Evolutionary conservation across 2,113 vertebrate species (phyloP), one percentile per base, ranked within the genome.

Genomic region (Dendropsophus ebraccatus): DNA sequence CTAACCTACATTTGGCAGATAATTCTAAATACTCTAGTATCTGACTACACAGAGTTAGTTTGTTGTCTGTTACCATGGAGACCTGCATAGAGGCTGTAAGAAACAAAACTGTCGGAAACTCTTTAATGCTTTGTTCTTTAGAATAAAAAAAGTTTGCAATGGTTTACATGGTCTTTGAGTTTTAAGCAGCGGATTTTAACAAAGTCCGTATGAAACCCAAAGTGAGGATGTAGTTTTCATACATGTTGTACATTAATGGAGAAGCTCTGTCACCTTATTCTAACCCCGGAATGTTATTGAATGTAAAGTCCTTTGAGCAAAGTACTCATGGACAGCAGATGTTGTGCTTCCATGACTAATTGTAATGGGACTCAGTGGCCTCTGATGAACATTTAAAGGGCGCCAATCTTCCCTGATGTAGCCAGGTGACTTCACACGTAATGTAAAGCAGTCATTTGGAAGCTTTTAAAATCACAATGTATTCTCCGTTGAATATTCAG

Each of bases 281-380:
- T 79, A 41, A 60, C 52, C 77, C 77, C 8, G 11, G 21, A 25
- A 37, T 58, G 54, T 79, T 54, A 56, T 54, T 78, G 49, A 50
- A 52, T 11, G 41, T 45, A 47, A 74, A 74, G 69, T 74, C 70
- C 41, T 74, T 32, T 10, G 30, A 35, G 49, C 50, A 79, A 58
- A 79, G 52, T 58, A 79, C 76, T 60, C 52, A 79, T 79, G 76
- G 50, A 41, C 21, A 56, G 32, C 76, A 60, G 76, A 60, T 79
- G 76, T 28, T 79, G 32, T 8, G 19, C 52, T 17, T 16, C 52
- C 54, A 21, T 79, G 54, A 37, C 21, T 58, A 79, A 79, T 23
- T n/a, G 45, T 16, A 75, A 28, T 28, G 47, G 73, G 45, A 28
- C n/a, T 76, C 45, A 9, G 47, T 76, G 73, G 73, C 45, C 45